Evolutionary conservation across 2,888 invertebrate species (phyloP).

Genomic region (Caenorhabditis uteleia): DNA sequence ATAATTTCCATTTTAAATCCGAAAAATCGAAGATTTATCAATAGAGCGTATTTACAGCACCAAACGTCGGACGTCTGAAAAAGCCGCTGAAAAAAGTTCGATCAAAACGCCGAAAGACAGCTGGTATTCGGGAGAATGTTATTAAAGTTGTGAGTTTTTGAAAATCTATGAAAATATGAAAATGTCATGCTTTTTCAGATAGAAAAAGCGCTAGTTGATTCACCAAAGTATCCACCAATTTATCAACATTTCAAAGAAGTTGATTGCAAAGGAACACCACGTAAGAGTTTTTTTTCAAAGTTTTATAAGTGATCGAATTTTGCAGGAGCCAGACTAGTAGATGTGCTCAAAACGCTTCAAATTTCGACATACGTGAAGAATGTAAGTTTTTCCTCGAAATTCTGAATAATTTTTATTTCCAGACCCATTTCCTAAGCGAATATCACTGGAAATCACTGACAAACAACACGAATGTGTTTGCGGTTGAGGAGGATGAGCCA

Average conservation of each 20-base stretch:
- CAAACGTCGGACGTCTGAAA: too few species aligned
- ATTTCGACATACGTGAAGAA: conserved; percentile 20
- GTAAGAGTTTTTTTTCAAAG: conserved; percentile 8
- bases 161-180: not conserved
- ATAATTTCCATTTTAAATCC: too few species aligned
- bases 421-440: conserved; percentile 12
- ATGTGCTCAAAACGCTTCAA: conserved; percentile 11
- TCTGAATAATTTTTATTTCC: not conserved
- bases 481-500: conserved; percentile 28
- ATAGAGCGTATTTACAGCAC: too few species aligned
- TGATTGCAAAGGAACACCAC: conserved; percentile 23
- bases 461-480: conserved; percentile 13
- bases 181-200: conserved; percentile 15
- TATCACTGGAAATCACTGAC: conserved; percentile 13
- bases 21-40: too few species aligned
- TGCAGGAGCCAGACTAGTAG: conserved; percentile 16
- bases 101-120: not conserved
- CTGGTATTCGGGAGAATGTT: conserved; percentile 7
- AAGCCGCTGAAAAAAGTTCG: conserved; percentile 1
- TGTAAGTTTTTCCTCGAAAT: conserved; percentile 6
- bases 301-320: not conserved
- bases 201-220: conserved; percentile 25
- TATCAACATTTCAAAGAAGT: conserved; percentile 15
- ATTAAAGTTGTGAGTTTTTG: conserved; percentile 12
- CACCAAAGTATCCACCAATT: conserved; percentile 17